These are phyloP conservation scores for Engystomops pustulosus DNA, from an alignment of 2,113 vertebrate genomes.

Conservation along the genomic window DNA sequence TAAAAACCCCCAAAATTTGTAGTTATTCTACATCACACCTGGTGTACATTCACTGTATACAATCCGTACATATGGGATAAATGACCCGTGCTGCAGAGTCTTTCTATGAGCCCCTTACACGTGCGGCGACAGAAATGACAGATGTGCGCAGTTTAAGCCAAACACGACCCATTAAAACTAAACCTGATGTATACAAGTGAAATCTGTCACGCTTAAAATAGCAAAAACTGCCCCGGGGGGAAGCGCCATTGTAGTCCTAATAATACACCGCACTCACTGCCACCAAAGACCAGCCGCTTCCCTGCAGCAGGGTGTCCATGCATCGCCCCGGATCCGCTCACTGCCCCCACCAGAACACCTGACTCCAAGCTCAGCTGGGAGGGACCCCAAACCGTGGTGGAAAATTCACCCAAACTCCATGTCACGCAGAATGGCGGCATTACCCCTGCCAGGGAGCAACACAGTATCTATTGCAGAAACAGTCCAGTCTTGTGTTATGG, in stretches of 20 bases:
- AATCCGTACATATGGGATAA: background rate
- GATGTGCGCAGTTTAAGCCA: background rate
- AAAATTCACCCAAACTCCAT: constrained; percentile 15
- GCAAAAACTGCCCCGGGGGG: constrained; percentile 19
- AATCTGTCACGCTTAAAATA: constrained; percentile 42
- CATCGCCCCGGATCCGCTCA: constrained; percentile 1
- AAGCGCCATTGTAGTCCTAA: constrained; percentile 43
- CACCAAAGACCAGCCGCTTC: background rate
- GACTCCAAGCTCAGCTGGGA: constrained; percentile 50
- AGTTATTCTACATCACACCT: background rate
- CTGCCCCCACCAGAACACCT: constrained; percentile 11
- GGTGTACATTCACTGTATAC: too few species aligned
- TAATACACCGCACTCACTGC: constrained; percentile 5
- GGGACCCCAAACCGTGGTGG: background rate
- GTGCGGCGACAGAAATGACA: background rate
- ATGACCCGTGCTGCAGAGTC: background rate
- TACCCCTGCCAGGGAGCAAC: constrained; percentile 18
- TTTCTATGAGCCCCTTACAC: too few species aligned
- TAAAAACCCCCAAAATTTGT: too few species aligned
- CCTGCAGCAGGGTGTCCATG: constrained; percentile 35
- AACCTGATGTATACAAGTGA: background rate
- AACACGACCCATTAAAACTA: background rate
- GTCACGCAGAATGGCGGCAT: constrained; percentile 49
- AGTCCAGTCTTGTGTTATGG: too few species aligned
- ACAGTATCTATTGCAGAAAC: too few species aligned